These are phyloP conservation scores for Cheilosia vulpina DNA, from an alignment of 2,888 invertebrate genomes.

Conservation along the genomic window DNA sequence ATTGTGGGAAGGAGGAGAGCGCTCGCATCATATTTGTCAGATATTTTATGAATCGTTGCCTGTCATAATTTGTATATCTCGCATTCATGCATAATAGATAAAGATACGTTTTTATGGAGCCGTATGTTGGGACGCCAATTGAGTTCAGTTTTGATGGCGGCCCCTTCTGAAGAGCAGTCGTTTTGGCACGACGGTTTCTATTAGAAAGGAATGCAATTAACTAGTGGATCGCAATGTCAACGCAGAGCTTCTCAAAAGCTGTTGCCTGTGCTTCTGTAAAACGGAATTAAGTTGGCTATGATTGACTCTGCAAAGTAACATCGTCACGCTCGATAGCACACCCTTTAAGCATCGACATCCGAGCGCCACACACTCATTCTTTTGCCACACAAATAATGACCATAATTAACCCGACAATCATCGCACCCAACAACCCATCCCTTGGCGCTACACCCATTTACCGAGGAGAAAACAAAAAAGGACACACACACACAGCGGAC, in stretches of 20 bases:
- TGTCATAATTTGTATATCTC: conserved; percentile 48
- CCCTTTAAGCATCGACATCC: conserved; percentile 44
- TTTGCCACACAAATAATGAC: conserved; percentile 52
- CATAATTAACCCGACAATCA: conserved; percentile 61
- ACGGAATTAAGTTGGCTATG: too few species aligned
- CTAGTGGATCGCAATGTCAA: too few species aligned
- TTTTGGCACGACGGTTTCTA: too few species aligned
- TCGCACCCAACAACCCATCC: conserved; percentile 39
- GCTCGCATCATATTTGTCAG: conserved; percentile 17
- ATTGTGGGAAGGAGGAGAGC: not conserved
- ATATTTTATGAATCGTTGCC: conserved; percentile 33
- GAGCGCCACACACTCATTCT: conserved; percentile 19
- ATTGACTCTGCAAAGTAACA: too few species aligned
- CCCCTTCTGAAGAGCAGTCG: too few species aligned
- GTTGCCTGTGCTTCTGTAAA: too few species aligned
- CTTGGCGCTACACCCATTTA: conserved; percentile 24
- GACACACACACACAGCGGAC: not conserved
- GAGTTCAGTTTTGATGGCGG: too few species aligned
- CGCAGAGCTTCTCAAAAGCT: too few species aligned
- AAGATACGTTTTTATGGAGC: conserved; percentile 35
- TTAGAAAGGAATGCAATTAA: too few species aligned
- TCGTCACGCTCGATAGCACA: conserved; percentile 43
- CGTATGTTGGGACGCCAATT: not conserved
- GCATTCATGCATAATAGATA: conserved; percentile 24
- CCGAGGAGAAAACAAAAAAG: not conserved